Percentiles rank a stretch among this genome's conserved stretches.
These are phyloP conservation scores for Odontocolon sp. DNA, from an alignment of 2,888 invertebrate genomes.

Conservation along the genomic window DNA sequence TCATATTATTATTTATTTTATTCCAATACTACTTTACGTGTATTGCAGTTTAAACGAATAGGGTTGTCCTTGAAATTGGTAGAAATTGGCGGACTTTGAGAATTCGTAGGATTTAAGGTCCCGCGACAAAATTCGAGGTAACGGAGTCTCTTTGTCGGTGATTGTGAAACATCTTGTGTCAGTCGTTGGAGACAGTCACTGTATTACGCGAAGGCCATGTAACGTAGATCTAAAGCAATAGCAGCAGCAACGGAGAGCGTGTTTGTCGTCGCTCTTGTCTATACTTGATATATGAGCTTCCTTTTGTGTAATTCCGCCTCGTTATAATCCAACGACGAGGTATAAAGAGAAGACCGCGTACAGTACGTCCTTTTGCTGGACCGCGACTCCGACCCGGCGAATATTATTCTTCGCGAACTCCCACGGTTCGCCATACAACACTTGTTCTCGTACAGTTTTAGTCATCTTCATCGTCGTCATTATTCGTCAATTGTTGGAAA, in stretches of 20 bases:
- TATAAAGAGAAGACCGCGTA: conserved; percentile 68
- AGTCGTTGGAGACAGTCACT: conserved; percentile 28
- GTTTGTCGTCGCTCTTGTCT: conserved; percentile 70
- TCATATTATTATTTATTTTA: too few species aligned
- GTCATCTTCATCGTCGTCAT: conserved; percentile 40
- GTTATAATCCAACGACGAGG: conserved; percentile 68
- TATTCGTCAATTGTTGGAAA: conserved; percentile 52
- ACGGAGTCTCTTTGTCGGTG: conserved; percentile 62
- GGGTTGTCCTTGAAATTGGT: conserved; percentile 7
- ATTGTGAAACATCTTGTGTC: conserved; percentile 54
- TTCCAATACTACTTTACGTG: too few species aligned
- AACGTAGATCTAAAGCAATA: conserved; percentile 3
- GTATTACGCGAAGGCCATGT: conserved; percentile 50
- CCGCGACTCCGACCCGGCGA: conserved; percentile 57
- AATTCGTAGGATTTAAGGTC: conserved; percentile 59
- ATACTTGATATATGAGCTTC: conserved; percentile 75
- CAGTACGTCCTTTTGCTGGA: conserved; percentile 45
- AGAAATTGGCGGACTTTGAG: conserved; percentile 4
- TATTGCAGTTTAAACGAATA: neutral
- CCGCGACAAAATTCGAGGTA: conserved; percentile 66
- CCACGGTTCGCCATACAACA: conserved; percentile 58
- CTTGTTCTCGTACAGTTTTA: conserved; percentile 59
- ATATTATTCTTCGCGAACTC: conserved; percentile 59
- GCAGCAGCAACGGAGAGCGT: conserved; percentile 44
- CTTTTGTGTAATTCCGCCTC: conserved; percentile 77